Evolutionary conservation across 1,140 invertebrate species (phyloP), one percentile per base, ranked within the genome.

Genomic region (Wiebesia pumilae): DNA sequence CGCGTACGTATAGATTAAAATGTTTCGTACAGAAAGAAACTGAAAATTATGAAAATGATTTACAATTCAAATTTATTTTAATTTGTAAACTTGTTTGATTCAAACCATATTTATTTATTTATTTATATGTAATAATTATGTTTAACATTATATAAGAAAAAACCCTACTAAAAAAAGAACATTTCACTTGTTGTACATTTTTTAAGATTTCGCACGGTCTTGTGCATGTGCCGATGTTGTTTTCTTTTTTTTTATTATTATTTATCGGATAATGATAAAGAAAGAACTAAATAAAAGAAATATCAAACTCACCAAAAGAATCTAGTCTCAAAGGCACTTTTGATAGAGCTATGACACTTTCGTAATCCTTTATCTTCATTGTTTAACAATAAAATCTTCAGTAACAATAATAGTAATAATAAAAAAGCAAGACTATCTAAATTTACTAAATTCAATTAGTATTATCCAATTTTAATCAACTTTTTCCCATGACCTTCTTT

Each of bases 261-360:
- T n/a, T 43, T 33, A 35, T 79, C 19, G 40, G 4, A 30, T n/a
- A 51, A 54, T 24, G 51, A 83, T 75, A 40, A 75, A 40, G 19
- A 21, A 54, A 27, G 30, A 80, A 38, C 40, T 80, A 38, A 40
- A 65, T 81, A 35, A 69, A 65, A 58, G 58, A 35, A 83, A 83
- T 43, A 7, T 69, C n/a, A 40, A 40, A 87, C 87, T 87, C 71
- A 87, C 87, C 87, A 7, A 87, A 51, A 3, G 79, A 82, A 65
- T 87, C 38, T 54, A 85, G 30, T 58, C 80, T 84, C 35, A 85
- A 71, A 47, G 87, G 83, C 27, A 85, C 19, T 78, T 84, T 87
- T 10, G 81, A 84, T 79, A 81, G 38, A n/a, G 40, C 6, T 6
- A 24, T 12, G 58, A 62, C 73, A 16, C 69, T 81, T 77, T 87